Percentiles rank a stretch among this genome's conserved stretches.
Evolutionary conservation across 2,888 invertebrate genomes (phyloP).

Genomic region (Platypus cylindrus): DNA sequence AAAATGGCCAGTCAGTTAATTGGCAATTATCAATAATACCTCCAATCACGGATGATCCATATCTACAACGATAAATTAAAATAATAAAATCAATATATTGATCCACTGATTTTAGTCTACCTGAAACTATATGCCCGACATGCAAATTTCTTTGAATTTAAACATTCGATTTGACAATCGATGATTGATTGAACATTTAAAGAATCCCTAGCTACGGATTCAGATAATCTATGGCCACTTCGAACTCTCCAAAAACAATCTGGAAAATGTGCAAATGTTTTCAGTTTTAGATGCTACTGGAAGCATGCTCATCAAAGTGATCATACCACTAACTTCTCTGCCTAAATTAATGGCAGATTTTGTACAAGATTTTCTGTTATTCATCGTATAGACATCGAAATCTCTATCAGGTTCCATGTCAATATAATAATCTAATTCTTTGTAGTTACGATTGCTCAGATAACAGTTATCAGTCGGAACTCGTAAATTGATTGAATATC

Average conservation of each 20-base stretch:
- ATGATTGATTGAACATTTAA: conserved; percentile 56
- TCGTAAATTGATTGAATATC: conserved; percentile 38
- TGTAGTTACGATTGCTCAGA: conserved; percentile 57
- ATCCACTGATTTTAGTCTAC: no score
- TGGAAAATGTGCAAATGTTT: conserved; percentile 24
- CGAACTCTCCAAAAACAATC: conserved; percentile 77
- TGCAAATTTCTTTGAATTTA: conserved; percentile 57
- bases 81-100: neutral
- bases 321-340: conserved; percentile 35
- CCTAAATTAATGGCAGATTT: conserved; percentile 32
- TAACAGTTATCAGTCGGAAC: conserved; percentile 62
- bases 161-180: conserved; percentile 69
- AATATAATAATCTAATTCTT: conserved; percentile 56
- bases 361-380: conserved; percentile 41
- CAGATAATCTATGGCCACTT: conserved; percentile 56
- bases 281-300: neutral
- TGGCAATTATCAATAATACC: conserved; percentile 63
- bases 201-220: conserved; percentile 50
- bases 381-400: conserved; percentile 69
- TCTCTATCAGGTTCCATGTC: conserved; percentile 62
- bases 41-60: conserved; percentile 51
- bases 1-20: conserved; percentile 58
- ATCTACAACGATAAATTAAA: conserved; percentile 35
- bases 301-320: neutral
- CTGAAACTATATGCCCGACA: conserved; percentile 71